Base-by-base conservation (phyloP, 2,888 invertebrate species). In the Mesorhabditis spiculigera region DNA sequence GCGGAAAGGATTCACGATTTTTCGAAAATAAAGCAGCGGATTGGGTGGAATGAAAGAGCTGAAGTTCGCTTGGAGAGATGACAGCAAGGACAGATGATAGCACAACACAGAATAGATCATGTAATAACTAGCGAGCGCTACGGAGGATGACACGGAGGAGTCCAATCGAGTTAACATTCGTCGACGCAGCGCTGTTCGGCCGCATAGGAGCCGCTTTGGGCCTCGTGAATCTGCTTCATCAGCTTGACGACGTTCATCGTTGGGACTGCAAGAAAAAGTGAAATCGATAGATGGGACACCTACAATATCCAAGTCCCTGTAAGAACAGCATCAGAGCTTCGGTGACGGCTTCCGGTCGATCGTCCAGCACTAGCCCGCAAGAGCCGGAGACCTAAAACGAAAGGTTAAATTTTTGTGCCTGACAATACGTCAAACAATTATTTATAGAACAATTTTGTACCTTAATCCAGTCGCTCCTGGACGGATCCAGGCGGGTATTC, bases 381-480 rank as follows among this genome's bases (percentile, higher is more conserved):
- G 95, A 94, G 87, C 96, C 96, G 58, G 94, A 93, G 81, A 97
- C 92, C 95, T 95, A 61, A 63, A 73, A 65, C 62, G 41, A n/a
- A 67, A 41, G 6, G 42, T 8, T 43, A 2, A 13, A 65, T 50
- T 1, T 13, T 42, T 43, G 42, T 16, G 44, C 6, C 13, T 43
- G 13, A 3, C 42, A 68, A 43, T 67, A 68, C 66, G 16, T 68
- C 8, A 13, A 28, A 66, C 4, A 42, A 68, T 68, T 5, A 0
- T 13, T 5, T 66, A 16, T n/a, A 63, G n/a, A 16, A 4, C 13
- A 65, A 43, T 5, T 66, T n/a, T 16, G 41, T 77, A 95, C 95
- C 92, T 97, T 97, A 92, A 98, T 94, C 94, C 96, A 98, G 73
- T 95, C 94, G 65, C 95, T 94, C 87, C 92, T 93, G 81, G 92